Percentiles rank a stretch among this genome's conserved stretches.
Conservation (phyloP, 1,140 invertebrate species). For the Saccostrea echinata region DNA sequence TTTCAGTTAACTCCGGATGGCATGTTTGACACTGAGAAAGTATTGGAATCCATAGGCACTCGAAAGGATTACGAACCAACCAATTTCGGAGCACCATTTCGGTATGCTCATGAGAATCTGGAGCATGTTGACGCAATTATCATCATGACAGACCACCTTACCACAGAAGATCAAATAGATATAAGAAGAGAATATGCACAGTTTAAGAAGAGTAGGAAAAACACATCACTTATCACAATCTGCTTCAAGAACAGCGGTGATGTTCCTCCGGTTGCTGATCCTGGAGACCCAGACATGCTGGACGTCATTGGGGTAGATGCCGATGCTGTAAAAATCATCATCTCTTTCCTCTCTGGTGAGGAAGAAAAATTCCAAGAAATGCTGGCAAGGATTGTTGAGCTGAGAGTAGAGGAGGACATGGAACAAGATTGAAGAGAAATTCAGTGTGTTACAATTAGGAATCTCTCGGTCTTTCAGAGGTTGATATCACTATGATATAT, state of each 20-base stretch:
- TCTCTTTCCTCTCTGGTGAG: not conserved
- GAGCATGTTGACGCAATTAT: slow-evolving; percentile 75
- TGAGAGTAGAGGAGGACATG: slow-evolving; percentile 9
- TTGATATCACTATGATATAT: too few species aligned
- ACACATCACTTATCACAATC: slow-evolving; percentile 79
- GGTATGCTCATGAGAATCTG: slow-evolving; percentile 83
- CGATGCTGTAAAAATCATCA: slow-evolving; percentile 70
- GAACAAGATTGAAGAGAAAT: not conserved
- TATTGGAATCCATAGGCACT: slow-evolving; percentile 15
- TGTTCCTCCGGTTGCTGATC: slow-evolving; percentile 79
- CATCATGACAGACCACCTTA: slow-evolving; percentile 74
- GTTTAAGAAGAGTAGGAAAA: slow-evolving; percentile 63
- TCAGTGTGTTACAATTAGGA: too few species aligned
- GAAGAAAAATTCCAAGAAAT: not conserved
- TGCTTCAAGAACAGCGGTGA: slow-evolving; percentile 82
- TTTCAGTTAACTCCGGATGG: slow-evolving; percentile 49
- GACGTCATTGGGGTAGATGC: slow-evolving; percentile 85
- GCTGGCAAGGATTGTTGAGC: not conserved
- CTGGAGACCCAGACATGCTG: slow-evolving; percentile 82
- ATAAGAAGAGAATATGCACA: slow-evolving; percentile 66
- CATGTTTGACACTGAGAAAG: slow-evolving; percentile 63
- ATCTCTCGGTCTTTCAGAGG: too few species aligned
- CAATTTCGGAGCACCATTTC: slow-evolving; percentile 82
- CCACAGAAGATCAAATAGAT: slow-evolving; percentile 62
- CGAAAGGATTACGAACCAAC: slow-evolving; percentile 60